phyloP scores from a whole-genome alignment of 2,888 invertebrate genomes.

The Priocnemis perturbator region DNA sequence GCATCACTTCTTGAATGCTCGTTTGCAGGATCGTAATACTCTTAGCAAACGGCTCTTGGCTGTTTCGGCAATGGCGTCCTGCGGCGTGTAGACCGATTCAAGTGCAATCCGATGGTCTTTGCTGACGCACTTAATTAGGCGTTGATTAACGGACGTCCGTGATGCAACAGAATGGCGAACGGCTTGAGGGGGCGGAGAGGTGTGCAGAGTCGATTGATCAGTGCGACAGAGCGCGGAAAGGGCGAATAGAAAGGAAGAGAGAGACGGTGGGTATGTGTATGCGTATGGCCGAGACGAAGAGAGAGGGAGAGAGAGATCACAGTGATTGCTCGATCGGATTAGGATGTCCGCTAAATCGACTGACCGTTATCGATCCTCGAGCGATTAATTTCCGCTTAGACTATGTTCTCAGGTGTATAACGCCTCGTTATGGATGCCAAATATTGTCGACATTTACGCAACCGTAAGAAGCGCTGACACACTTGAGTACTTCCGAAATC shows the following conservation, averaged over 20 bases:
- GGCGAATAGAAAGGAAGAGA: conserved; percentile 15
- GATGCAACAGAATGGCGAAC: conserved; percentile 31
- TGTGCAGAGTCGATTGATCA: conserved; percentile 57
- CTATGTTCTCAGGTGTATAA: conserved; percentile 47
- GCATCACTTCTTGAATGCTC: too few relatives aligned
- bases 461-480: too few relatives aligned
- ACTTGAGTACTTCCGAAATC: too few relatives aligned
- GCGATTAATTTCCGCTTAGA: conserved; percentile 63
- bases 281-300: background rate
- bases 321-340: conserved; percentile 63
- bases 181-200: conserved; percentile 24
- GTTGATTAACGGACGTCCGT: conserved; percentile 64
- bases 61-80: background rate
- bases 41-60: background rate
- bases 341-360: conserved; percentile 53
- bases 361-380: conserved; percentile 56
- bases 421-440: conserved; percentile 34
- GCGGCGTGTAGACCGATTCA: conserved; percentile 8
- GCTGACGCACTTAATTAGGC: conserved; percentile 64
- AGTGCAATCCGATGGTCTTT: conserved; percentile 50
- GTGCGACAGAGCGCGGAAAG: conserved; percentile 11
- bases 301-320: conserved; percentile 32
- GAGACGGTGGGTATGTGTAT: background rate
- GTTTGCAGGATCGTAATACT: too few relatives aligned
- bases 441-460: conserved; percentile 15